Evolutionary conservation across 2,113 vertebrate genomes (phyloP).

Genomic region (Anguilla japonica): DNA sequence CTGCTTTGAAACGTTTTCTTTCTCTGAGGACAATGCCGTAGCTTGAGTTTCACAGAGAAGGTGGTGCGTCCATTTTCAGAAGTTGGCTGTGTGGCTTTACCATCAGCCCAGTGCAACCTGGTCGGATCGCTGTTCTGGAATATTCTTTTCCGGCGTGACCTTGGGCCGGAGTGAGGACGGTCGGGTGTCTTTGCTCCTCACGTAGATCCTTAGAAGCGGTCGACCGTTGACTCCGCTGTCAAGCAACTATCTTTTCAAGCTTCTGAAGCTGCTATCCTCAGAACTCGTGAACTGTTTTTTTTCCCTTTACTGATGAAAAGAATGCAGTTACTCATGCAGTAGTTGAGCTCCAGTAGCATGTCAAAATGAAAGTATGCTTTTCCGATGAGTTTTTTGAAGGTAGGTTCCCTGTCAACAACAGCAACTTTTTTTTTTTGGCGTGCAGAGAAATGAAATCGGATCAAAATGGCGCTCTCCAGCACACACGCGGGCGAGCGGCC

Average conservation of each 20-base stretch:
- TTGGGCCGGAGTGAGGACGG: not conserved
- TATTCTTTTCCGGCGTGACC: conserved; percentile 9
- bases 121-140: not conserved
- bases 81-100: not conserved
- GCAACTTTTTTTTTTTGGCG: too few species aligned
- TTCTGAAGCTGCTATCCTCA: not conserved
- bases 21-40: not conserved
- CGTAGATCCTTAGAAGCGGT: not conserved
- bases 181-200: not conserved
- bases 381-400: not conserved
- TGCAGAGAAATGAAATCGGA: not conserved
- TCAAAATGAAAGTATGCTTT: not conserved
- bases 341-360: not conserved
- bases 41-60: not conserved
- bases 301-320: not conserved
- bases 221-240: not conserved
- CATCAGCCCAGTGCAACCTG: not conserved
- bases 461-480: conserved; percentile 1
- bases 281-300: not conserved
- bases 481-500: conserved; percentile 44
- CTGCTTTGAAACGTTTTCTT: not conserved
- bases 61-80: not conserved
- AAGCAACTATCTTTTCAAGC: not conserved
- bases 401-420: too few species aligned
- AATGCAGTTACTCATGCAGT: too few species aligned